Base-by-base conservation (phyloP, 2,797 vertebrate species). In the Dromococcyx pavoninus region DNA sequence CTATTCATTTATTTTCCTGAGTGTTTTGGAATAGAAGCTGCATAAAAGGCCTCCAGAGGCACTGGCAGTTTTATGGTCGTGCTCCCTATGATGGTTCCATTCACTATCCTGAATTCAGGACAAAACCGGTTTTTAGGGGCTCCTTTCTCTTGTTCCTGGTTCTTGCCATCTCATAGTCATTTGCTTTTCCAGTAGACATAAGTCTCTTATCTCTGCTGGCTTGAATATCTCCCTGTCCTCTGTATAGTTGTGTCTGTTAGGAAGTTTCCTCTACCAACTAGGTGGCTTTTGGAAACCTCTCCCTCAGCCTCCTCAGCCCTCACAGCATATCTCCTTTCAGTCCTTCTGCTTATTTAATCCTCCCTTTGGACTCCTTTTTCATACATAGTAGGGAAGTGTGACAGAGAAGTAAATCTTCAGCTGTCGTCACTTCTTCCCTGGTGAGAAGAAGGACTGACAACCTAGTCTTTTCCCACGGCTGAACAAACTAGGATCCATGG, bases 391-490 rank as follows among this genome's bases (percentile, higher is more conserved):
- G 44, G 37, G 43, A 94, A 95, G 85, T 72, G 72, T 94, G 86
- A 95, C 24, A 91, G 89, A 94, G 69, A 77, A 82, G 83, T 86
- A 92, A 86, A 95, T 92, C 82, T 91, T 85, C 79, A 89, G 91
- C 82, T 92, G 88, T 95, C 35, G 0, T 78, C 93, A 72, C 85
- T 91, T 86, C 64, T 89, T 4, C 25, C 41, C 28, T 72, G 23
- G 72, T 4, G 19, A 87, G 85, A 89, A 77, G 51, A 66, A 69
- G 76, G 80, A 58, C 75, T 69, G 73, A 91, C 89, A 96, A 64
- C 72, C 58, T 56, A 56, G 58, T 39, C 46, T 88, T 95, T 94
- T 94, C 93, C 91, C 82, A 93, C 3, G 10, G 50, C 85, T 81
- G 48, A 88, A 56, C 67, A 66, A 85, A 94, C 39, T 60, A 65